phyloP scores from a whole-genome alignment of 2,797 vertebrate species.

The Smutsia gigantea region DNA sequence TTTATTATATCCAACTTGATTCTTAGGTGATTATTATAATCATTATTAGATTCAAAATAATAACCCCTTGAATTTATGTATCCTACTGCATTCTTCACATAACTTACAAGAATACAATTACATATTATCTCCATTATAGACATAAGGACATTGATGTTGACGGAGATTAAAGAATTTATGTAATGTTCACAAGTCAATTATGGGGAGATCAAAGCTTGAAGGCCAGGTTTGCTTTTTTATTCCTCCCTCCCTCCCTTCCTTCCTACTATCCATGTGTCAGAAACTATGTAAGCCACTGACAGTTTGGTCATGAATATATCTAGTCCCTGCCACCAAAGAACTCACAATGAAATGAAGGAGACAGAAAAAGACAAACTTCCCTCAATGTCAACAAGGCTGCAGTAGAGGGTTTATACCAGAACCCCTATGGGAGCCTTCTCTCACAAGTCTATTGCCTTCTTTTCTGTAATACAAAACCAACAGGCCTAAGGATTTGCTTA shows the following conservation, averaged over 20 bases:
- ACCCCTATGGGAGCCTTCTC: background rate
- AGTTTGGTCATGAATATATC: background rate
- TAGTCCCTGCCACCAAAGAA: background rate
- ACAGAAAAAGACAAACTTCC: background rate
- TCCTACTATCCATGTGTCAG: background rate
- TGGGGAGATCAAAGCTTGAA: background rate
- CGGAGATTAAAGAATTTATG: background rate
- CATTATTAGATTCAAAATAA: slow-evolving; percentile 51
- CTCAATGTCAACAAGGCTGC: background rate
- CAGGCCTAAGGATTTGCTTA: background rate
- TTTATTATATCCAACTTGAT: slow-evolving; percentile 26
- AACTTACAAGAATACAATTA: background rate
- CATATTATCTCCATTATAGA: background rate
- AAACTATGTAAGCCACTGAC: background rate
- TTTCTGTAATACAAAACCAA: background rate
- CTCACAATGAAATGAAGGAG: background rate
- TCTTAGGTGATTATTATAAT: slow-evolving; percentile 35
- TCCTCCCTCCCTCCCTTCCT: background rate
- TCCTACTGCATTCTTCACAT: background rate
- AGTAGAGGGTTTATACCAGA: background rate
- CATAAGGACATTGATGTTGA: background rate
- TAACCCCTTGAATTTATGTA: background rate
- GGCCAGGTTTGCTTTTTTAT: background rate
- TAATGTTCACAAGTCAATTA: background rate
- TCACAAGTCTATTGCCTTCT: background rate